A percentile compares a stretch with the other conserved stretches of the same genome.
phyloP scores from a whole-genome alignment of 2,888 invertebrate species.

The Stomorhina lunata region DNA sequence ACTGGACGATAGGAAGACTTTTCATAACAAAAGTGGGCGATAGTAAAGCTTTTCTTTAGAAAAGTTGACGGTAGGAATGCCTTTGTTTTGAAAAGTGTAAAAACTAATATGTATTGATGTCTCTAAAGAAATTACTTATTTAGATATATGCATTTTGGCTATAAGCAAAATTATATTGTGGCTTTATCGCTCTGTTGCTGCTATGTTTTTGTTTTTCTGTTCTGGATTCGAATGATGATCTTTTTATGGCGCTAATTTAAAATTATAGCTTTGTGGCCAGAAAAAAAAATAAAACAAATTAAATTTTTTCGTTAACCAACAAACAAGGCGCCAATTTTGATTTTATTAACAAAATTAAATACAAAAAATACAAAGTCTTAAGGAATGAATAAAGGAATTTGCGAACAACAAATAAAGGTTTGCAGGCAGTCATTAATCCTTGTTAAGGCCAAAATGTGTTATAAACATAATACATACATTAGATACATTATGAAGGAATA shows the following conservation, averaged over 20 bases:
- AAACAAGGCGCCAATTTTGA: conserved; percentile 66
- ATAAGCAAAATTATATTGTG: conserved; percentile 28
- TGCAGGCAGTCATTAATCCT: conserved; percentile 59
- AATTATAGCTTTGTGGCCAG: conserved; percentile 76
- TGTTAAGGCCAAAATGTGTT: conserved; percentile 41
- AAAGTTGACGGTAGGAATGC: no score
- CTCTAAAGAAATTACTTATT: not conserved
- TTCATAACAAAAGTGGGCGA: not conserved
- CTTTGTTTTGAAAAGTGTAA: not conserved
- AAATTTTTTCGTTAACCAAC: conserved; percentile 50
- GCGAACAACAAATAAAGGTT: conserved; percentile 6
- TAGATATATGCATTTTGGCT: not conserved
- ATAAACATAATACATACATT: not conserved
- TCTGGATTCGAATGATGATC: conserved; percentile 65
- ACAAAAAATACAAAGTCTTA: not conserved
- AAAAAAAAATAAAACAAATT: conserved; percentile 46
- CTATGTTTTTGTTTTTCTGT: conserved; percentile 8
- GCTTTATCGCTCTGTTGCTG: not conserved
- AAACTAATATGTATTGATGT: not conserved
- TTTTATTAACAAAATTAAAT: conserved; percentile 23
- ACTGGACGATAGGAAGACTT: no score
- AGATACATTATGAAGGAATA: conserved; percentile 2
- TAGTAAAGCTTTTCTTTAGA: no score
- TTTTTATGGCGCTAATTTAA: conserved; percentile 78
- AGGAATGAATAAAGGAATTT: conserved; percentile 47